Percentiles rank a stretch among this genome's conserved stretches.
Evolutionary conservation across 2,797 vertebrate genomes (phyloP).

Genomic region (Aphelocoma californica): DNA sequence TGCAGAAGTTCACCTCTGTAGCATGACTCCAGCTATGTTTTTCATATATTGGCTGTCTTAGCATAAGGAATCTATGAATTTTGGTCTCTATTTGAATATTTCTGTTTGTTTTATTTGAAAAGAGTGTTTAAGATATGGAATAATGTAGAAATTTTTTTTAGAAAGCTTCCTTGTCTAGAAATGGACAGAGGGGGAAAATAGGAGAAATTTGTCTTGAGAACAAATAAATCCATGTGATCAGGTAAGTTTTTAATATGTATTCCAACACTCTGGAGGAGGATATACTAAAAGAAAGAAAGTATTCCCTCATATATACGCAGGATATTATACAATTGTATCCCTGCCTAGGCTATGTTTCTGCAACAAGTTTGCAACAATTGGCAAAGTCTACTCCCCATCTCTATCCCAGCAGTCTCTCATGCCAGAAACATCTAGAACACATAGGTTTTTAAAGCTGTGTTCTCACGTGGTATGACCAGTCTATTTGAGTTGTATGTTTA

Average conservation of each 20-base stretch:
- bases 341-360: neutral
- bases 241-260: neutral
- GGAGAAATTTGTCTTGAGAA: neutral
- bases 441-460: neutral
- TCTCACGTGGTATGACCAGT: neutral
- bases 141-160: neutral
- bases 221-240: neutral
- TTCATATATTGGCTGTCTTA: neutral
- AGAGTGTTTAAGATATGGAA: neutral
- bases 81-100: neutral
- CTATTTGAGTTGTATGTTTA: neutral
- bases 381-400: neutral
- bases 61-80: neutral
- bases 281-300: neutral
- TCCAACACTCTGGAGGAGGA: neutral
- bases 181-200: neutral
- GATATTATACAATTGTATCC: neutral
- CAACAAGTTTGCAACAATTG: neutral
- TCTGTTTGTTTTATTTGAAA: neutral
- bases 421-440: neutral
- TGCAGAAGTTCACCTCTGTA: neutral
- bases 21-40: neutral
- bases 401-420: neutral
- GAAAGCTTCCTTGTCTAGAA: neutral
- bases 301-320: neutral